Evolutionary conservation across 1,140 invertebrate genomes (phyloP), one percentile per base, ranked within the genome.

Genomic region (Dryas iulia): DNA sequence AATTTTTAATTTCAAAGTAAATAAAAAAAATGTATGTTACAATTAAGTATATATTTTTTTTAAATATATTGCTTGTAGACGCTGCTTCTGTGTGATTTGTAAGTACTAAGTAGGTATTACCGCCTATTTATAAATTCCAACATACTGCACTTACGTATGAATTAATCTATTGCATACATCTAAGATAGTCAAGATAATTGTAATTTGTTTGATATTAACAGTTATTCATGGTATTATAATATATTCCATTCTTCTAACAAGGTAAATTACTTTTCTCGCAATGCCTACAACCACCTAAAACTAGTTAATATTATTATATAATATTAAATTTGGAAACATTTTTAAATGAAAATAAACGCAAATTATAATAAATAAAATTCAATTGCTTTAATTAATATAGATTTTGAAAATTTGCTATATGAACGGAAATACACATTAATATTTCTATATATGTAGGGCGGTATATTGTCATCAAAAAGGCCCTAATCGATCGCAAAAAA

Each of bases 401-500:
- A 35, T 35, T 39, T n/a, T 39, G 14, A 39, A n/a, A 8, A n/a
- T 6, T 18, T 1, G 7, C 14, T 14, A 14, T 7, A 39, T 7
- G 6, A 39, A 39, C 33, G 7, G 33, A n/a, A 39, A 39, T 39
- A 39, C n/a, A 1, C 1, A 18, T 39, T 14, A 2, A 14, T 12
- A 39, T 39, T 39, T 14, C 12, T 39, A 7, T 14, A 3, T 39
- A 14, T 39, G 2, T 14, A 25, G 30, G 35, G 35, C 57, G 56
- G 57, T 54, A 59, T 24, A 31, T 23, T 35, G 23, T 7, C n/a
- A 25, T 35, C 26, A 65, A 59, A 58, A 59, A 35, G 8, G 4
- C 12, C 54, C 21, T 59, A 66, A 66, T 66, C 65, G 21, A 53
- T 53, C 14, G 39, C 7, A 11, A 60, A 70, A 60, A 59, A 59